These are phyloP conservation scores for Caenorhabditis auriculariae DNA, from an alignment of 2,888 invertebrate species.

Conservation along the genomic window DNA sequence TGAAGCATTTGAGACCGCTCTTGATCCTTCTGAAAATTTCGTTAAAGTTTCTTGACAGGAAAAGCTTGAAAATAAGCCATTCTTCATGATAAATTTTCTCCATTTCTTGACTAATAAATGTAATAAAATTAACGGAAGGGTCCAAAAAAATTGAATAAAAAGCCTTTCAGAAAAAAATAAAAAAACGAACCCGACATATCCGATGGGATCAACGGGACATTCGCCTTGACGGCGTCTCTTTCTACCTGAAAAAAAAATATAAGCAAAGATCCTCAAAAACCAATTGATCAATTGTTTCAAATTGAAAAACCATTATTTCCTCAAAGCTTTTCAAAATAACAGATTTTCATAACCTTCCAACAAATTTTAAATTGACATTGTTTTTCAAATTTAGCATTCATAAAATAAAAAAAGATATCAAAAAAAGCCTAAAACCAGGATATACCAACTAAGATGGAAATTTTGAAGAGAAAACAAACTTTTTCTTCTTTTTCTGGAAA, in stretches of 20 bases:
- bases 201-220: conserved; percentile 50
- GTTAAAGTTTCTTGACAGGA: background rate
- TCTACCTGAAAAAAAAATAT: conserved; percentile 21
- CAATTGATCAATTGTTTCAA: no score
- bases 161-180: background rate
- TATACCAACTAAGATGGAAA: no score
- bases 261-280: background rate
- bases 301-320: no score
- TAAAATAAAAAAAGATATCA: no score
- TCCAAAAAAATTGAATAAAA: background rate
- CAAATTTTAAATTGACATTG: no score
- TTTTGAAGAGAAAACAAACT: no score
- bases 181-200: conserved; percentile 36
- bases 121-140: background rate
- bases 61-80: background rate
- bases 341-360: no score
- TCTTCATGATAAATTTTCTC: no score
- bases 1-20: conserved; percentile 8
- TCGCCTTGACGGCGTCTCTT: conserved; percentile 19
- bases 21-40: conserved; percentile 17
- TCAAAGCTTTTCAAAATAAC: no score
- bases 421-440: no score
- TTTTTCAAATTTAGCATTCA: no score
- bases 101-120: background rate
- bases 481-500: background rate